A percentile compares a stretch with the other conserved stretches of the same genome.
phyloP scores from a whole-genome alignment of 2,797 vertebrate species.

The Phataginus tricuspis region DNA sequence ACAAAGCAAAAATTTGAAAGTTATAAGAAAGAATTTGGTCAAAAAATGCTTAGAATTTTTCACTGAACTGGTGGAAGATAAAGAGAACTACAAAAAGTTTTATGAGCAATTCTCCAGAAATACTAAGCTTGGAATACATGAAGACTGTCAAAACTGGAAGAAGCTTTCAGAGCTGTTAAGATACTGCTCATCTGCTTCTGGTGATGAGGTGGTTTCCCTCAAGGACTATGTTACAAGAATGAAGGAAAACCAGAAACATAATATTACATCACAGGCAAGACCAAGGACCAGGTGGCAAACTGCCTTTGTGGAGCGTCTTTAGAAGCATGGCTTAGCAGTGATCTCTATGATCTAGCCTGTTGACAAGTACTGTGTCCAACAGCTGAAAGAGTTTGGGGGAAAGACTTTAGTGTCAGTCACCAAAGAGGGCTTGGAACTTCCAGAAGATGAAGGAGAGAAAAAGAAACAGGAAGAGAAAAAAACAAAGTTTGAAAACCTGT shows the following conservation, averaged over 20 bases:
- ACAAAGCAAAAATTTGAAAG: constrained; percentile 98
- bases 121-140: constrained; percentile 96
- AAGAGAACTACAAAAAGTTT: constrained; percentile 95
- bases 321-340: constrained; percentile 95
- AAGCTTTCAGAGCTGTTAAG: constrained; percentile 93
- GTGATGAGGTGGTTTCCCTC: constrained; percentile 95
- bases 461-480: constrained; percentile 96
- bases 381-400: constrained; percentile 96
- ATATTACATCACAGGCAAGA: constrained; percentile 95
- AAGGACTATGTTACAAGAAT: constrained; percentile 95
- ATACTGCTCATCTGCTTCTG: constrained; percentile 94
- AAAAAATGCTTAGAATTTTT: constrained; percentile 98
- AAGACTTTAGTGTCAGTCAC: constrained; percentile 96
- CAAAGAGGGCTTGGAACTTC: constrained; percentile 96
- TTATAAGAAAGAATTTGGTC: constrained; percentile 97
- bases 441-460: constrained; percentile 97
- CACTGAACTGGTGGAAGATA: constrained; percentile 93
- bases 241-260: constrained; percentile 96
- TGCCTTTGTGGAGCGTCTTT: constrained; percentile 95
- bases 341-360: constrained; percentile 99
- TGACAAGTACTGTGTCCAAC: constrained; percentile 98
- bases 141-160: constrained; percentile 95
- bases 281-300: constrained; percentile 98
- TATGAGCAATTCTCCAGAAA: constrained; percentile 97
- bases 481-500: constrained; percentile 93